Percentiles rank a stretch among this genome's conserved stretches.
These are phyloP conservation scores for Geodia barretti DNA, from an alignment of 37 sponge, comb jelly and placozoan species.

Conservation along the genomic window DNA sequence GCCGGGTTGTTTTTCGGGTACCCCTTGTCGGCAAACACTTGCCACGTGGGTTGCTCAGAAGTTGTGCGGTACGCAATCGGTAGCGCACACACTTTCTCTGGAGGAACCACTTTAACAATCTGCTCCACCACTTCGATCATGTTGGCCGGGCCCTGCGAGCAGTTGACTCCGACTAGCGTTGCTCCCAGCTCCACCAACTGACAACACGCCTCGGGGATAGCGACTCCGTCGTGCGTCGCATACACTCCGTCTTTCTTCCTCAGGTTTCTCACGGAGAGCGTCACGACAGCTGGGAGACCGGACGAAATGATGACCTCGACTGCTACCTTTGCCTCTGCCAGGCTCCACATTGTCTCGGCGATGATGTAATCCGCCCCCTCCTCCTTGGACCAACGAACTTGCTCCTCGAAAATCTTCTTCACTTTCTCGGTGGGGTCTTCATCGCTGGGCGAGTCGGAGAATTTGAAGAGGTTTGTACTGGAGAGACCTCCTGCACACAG, in stretches of 20 bases:
- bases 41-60: constrained; percentile 28
- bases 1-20: constrained; percentile 45
- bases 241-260: not conserved
- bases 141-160: constrained; percentile 44
- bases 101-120: constrained; percentile 42
- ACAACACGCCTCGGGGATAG: constrained; percentile 38
- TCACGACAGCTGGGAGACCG: constrained; percentile 39
- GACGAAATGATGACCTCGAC: constrained; percentile 60
- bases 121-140: constrained; percentile 56
- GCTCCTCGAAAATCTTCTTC: constrained; percentile 33
- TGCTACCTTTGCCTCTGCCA: constrained; percentile 49
- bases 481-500: constrained; percentile 60
- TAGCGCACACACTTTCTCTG: constrained; percentile 50
- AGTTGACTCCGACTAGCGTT: constrained; percentile 51
- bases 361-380: constrained; percentile 69
- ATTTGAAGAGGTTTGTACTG: constrained; percentile 34
- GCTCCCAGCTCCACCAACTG: constrained; percentile 50
- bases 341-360: constrained; percentile 37
- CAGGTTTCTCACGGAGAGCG: not conserved
- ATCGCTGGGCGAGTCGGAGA: not conserved
- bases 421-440: not conserved
- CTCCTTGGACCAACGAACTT: constrained; percentile 62
- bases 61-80: constrained; percentile 70
- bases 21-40: constrained; percentile 20
- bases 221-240: constrained; percentile 28